Conservation (phyloP, 2,113 vertebrate genomes). For the Coryphaenoides rupestris region DNA sequence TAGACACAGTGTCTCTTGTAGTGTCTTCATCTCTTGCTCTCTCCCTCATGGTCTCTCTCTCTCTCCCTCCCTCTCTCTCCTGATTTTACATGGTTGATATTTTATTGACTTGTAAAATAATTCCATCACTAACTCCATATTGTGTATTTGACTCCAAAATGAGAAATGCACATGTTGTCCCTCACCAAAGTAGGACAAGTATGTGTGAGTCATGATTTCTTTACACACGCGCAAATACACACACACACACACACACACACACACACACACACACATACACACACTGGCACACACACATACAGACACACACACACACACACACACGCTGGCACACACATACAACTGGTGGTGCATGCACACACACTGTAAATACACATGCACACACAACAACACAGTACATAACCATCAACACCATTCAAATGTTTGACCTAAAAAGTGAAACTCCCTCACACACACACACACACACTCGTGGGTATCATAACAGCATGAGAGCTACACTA, state of each 20-base stretch:
- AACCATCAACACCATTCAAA: too few species aligned
- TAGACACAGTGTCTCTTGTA: too few species aligned
- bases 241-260: background rate
- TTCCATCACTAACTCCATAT: too few species aligned
- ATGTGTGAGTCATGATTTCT: background rate
- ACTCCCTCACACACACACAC: conserved; percentile 2
- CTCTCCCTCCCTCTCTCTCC: too few species aligned
- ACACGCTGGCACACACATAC: background rate
- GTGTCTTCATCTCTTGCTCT: too few species aligned
- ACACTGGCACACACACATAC: conserved; percentile 2
- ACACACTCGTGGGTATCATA: background rate
- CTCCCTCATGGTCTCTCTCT: too few species aligned
- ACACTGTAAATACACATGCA: background rate
- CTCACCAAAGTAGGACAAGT: background rate
- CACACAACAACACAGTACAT: too few species aligned
- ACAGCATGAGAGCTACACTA: conserved; percentile 4
- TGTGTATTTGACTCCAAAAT: too few species aligned
- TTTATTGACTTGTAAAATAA: too few species aligned
- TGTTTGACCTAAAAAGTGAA: too few species aligned
- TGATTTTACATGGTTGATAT: too few species aligned
- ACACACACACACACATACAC: background rate
- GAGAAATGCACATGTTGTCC: background rate
- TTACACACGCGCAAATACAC: background rate
- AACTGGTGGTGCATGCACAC: too few species aligned
- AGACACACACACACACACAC: background rate